Evolutionary conservation across 2,888 invertebrate species (phyloP), one percentile per base, ranked within the genome.

Genomic region (Caenorhabditis parvicauda): DNA sequence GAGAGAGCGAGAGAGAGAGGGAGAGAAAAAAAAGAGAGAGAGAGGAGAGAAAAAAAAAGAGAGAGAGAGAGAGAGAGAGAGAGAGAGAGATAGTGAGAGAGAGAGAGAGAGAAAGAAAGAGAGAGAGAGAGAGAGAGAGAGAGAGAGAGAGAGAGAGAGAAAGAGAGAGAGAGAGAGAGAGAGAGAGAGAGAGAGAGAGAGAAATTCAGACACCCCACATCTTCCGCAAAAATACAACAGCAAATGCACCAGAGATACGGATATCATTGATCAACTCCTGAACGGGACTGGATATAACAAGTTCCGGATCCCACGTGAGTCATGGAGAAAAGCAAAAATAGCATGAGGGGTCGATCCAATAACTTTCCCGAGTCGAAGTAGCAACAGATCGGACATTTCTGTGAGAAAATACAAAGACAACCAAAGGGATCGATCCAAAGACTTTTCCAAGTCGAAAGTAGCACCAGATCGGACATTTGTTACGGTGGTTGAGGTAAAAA

Each of bases 201-300:
- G 9, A 21, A 25, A 27, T 3, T n/a, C n/a, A n/a, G n/a, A n/a
- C n/a, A n/a, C n/a, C n/a, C n/a, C n/a, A n/a, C n/a, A n/a, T n/a
- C n/a, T n/a, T n/a, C n/a, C n/a, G n/a, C n/a, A n/a, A n/a, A n/a
- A n/a, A n/a, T n/a, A n/a, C n/a, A 39, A 44, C 25, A 44, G 59
- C 12, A 78, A 78, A 37, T 79, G 79, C 59, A 75, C 76, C 6
- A 54, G 72, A 27, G 77, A 79, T 53, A 77, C 73, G 12, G 71
- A 69, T 44, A 68, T 80, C 28, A 80, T 80, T 32, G 78, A 80
- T 54, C 61, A 62, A 56, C 54, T 80, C 17, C 64, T 80, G 39
- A 80, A 80, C 56, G 75, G 75, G 14, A 80, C 79, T 1, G 79
- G 79, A 24, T 81, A 81, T 54, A 81, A 77, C 65, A 81, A 80